Conservation (phyloP, 2,113 vertebrate species). For the Ciconia stormi region DNA sequence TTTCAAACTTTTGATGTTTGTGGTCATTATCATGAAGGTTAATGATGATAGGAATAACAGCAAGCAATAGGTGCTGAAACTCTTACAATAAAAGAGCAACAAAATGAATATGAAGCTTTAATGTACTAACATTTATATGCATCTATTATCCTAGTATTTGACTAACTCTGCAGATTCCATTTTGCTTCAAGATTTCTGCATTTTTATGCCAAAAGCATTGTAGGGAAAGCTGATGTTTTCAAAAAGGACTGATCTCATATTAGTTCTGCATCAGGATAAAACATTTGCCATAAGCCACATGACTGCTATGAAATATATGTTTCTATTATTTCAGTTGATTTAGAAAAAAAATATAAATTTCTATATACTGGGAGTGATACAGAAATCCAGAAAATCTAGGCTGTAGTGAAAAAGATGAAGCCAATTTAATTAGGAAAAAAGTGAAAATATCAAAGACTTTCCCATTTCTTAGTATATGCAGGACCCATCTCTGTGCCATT, state of each 20-base stretch:
- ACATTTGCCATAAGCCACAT: background rate
- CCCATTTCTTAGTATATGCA: background rate
- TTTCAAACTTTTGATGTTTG: background rate
- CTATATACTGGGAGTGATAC: background rate
- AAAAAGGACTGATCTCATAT: background rate
- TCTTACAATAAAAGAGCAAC: background rate
- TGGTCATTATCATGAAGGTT: background rate
- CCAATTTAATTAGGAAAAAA: background rate
- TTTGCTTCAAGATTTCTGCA: background rate
- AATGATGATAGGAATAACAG: background rate
- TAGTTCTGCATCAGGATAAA: background rate
- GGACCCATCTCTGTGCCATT: background rate
- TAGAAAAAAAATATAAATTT: background rate
- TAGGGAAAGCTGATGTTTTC: background rate
- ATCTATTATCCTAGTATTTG: background rate
- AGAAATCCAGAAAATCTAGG: background rate
- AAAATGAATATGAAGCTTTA: background rate
- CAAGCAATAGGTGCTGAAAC: background rate
- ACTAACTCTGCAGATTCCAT: background rate
- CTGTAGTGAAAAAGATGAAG: background rate
- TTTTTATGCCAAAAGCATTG: background rate
- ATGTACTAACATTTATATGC: background rate
- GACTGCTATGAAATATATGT: background rate
- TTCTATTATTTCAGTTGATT: background rate
- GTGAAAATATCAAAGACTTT: background rate